Percentiles rank a stretch among this genome's conserved stretches.
phyloP scores from a whole-genome alignment of 2,797 vertebrate genomes.

The Sternotherus odoratus region DNA sequence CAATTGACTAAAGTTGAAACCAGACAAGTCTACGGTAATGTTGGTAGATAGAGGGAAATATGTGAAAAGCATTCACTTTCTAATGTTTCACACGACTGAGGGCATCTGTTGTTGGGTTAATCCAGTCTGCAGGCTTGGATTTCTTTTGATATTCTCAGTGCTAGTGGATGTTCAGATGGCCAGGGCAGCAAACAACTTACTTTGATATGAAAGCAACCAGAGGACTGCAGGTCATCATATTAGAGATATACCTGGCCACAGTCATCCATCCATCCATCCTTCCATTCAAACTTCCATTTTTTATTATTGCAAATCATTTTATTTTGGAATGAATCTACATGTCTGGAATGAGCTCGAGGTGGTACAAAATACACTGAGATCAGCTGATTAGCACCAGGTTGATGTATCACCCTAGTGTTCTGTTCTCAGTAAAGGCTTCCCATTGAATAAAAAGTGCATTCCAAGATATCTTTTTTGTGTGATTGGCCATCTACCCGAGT shows the following conservation, averaged over 20 bases:
- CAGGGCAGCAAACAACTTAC: not conserved
- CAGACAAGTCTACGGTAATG: not conserved
- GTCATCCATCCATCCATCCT: not conserved
- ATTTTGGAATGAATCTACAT: not conserved
- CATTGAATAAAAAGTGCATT: not conserved
- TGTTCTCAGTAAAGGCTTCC: not conserved
- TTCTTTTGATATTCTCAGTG: not conserved
- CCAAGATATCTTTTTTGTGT: not conserved
- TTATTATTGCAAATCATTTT: not conserved
- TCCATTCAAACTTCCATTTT: not conserved
- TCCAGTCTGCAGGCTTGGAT: not conserved
- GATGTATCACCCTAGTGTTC: not conserved
- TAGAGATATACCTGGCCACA: not conserved
- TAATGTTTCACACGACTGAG: not conserved
- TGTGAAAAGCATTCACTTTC: not conserved
- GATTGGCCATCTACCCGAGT: not conserved
- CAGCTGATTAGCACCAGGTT: not conserved
- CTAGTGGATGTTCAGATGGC: not conserved
- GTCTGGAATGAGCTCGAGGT: not conserved
- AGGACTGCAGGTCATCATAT: not conserved
- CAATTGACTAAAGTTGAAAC: not conserved
- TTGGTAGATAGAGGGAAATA: not conserved
- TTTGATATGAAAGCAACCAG: not conserved
- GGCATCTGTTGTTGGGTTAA: accelerated
- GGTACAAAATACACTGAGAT: not conserved